Evolutionary conservation across 2,888 invertebrate genomes (phyloP), one percentile per base, ranked within the genome.

Genomic region (Dyspetes luteomarginatus): DNA sequence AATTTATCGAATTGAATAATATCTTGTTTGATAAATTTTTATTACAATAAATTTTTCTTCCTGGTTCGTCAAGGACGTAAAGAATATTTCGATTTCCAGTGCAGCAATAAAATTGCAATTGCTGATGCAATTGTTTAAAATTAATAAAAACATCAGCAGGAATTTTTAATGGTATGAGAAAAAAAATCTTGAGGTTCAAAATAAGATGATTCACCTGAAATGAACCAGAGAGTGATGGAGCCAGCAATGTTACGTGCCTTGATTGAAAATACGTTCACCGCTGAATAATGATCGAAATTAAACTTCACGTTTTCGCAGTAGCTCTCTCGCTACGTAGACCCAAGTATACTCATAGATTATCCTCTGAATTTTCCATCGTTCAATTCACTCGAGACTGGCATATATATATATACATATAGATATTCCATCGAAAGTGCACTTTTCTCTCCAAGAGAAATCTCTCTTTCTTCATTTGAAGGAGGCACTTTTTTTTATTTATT

Each of bases 221-320:
- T n/a, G 19, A 4, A 50, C 19, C 3, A n/a, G 12, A n/a, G n/a
- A 12, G 28, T 56, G 9, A 69, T 26, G 64, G 24, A 65, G 9
- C 62, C 52, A 52, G 64, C 56, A 58, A 65, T 78, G 26, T 78
- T 52, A 69, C 64, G 64, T 50, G 58, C 41, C 74, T 50, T 58
- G 81, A 78, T 81, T 74, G 69, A 58, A 55, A 69, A 52, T 65
- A 41, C 74, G 15, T 69, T 74, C 65, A 15, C 60, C 55, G 50
- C 43, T 81, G 81, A 81, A 81, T 74, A 74, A 81, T 71, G 74
- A 78, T 81, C 65, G 74, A 74, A 81, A 81, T 81, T 74, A 81
- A 81, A 74, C 55, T 77, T 69, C 68, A 50, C 60, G 55, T 73
- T 77, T 52, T 50, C 30, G 69, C 30, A 15, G 41, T 43, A 28